Evolutionary conservation across 2,113 vertebrate genomes (phyloP), one percentile per base, ranked within the genome.

Genomic region (Platysternon megacephalum): DNA sequence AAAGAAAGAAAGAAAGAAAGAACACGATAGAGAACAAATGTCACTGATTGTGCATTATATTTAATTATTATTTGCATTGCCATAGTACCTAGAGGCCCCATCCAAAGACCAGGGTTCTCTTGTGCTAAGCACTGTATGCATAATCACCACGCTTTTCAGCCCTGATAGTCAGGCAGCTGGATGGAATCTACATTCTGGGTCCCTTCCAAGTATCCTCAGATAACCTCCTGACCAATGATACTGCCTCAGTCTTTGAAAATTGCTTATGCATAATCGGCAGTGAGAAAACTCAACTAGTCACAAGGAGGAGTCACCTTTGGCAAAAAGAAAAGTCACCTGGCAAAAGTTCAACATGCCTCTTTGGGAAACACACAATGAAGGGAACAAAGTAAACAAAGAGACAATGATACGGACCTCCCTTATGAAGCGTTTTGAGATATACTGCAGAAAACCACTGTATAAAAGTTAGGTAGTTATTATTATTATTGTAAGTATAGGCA

Each of bases 101-200:
- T 26, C 35, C 17, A n/a, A 68, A 68, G 35, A 68, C 65, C 65
- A n/a, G 24, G 58, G 19, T 65, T 85, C 19, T 2, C 3, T 32
- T 32, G 72, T 29, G 19, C 82, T 86, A 52, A 49, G 16, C 51
- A 26, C 53, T 32, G 76, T 44, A 11, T 7, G 32, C 12, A 46
- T 56, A 68, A 5, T 74, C 35, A 85, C 29, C 11, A 53, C 11
- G 0, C 10, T 90, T 32, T 55, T 84, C 78, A 53, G 82, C 10
- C 11, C 81, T 21, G 72, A 29, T 13, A 93, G 82, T 42, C 53
- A 72, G 7, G 19, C 0, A 29, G 2, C 48, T 28, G 32, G 4
- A 7, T 2, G 13, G 0, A 1, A 86, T 42, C 68, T 51, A 26
- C 28, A 39, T 1, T 11, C 29, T 17, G n/a, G 52, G 82, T 0